Evolutionary conservation across 1,140 invertebrate genomes (phyloP), one percentile per base, ranked within the genome.

Genomic region (Drosophila simulans): DNA sequence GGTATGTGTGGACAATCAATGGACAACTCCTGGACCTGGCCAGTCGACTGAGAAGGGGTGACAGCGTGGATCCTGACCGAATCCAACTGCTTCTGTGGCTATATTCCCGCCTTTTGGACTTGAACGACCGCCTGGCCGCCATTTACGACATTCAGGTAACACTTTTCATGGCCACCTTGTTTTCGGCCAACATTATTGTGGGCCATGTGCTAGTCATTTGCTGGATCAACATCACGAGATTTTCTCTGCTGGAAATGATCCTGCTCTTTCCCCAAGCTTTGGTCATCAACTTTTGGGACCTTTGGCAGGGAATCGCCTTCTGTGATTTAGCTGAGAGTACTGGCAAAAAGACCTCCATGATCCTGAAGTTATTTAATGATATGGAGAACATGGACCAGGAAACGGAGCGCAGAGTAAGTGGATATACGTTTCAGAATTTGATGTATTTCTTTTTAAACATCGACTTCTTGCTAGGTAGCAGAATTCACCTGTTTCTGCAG

Each of bases 1-100:
- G 82, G 0, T 70, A 13, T n/a, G 10, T 86, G 5, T 86, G 82
- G 82, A 66, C 45, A 4, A 55, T 86, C 1, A 86, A 86, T 35
- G 25, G 57, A 10, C 31, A 86, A 10, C 52, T 86, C 0, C 42
- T 78, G n/a, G 11, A 22, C 11, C 31, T 82, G n/a, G 69, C 46
- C 10, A 65, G 66, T 65, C 25, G 45, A 0, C 22, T 62, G 1
- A 43, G 15, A 12, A 35, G 31, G 12, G 49, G 49, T 7, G 31
- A 20, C 5, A 25, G 10, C 0, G 56, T 58, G 5, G 56, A 58
- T 34, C 48, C 48, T 17, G 27, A 34, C 1, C 25, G 4, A 17
- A 10, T 51, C 1, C 25, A 17, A n/a, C 8, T 3, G 1, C 43
- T 66, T 0, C 43, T 66, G 1, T 5, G 22, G 0, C 12, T 77